Percentiles rank a stretch among this genome's conserved stretches.
These are phyloP conservation scores for Diarsia rubi DNA, from an alignment of 2,888 invertebrate genomes.

Conservation along the genomic window DNA sequence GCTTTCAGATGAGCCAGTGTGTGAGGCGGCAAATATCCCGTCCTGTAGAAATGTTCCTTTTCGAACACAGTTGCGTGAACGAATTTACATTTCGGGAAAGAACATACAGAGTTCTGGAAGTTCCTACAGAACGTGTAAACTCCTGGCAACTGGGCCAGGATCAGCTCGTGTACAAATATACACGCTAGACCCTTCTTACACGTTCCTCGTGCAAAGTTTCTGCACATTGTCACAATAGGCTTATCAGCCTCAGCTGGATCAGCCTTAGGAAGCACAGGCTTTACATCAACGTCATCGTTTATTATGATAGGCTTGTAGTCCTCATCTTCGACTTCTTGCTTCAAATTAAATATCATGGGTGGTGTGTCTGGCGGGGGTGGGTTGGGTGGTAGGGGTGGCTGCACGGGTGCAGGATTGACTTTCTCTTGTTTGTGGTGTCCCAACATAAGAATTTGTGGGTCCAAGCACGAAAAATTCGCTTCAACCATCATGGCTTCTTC, in stretches of 20 bases:
- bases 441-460: neutral
- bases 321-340: slow-evolving; percentile 74
- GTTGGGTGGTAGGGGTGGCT: slow-evolving; percentile 77
- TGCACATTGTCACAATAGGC: slow-evolving; percentile 72
- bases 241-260: slow-evolving; percentile 29
- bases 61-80: slow-evolving; percentile 83
- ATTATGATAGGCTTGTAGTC: slow-evolving; percentile 33
- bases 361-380: slow-evolving; percentile 75
- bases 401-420: slow-evolving; percentile 43
- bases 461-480: neutral
- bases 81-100: slow-evolving; percentile 76
- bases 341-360: slow-evolving; percentile 59
- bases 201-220: slow-evolving; percentile 80
- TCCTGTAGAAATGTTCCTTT: slow-evolving; percentile 79
- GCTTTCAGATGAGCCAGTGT: slow-evolving; percentile 74
- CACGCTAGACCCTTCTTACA: slow-evolving; percentile 78
- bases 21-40: slow-evolving; percentile 78
- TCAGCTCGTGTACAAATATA: slow-evolving; percentile 78
- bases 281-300: no score
- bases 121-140: slow-evolving; percentile 82
- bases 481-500: slow-evolving; percentile 65
- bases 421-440: slow-evolving; percentile 21
- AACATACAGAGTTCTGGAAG: slow-evolving; percentile 79
- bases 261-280: slow-evolving; percentile 18
- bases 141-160: slow-evolving; percentile 75